These are phyloP conservation scores for Meganola albula DNA, from an alignment of 2,888 invertebrate genomes.

Conservation along the genomic window DNA sequence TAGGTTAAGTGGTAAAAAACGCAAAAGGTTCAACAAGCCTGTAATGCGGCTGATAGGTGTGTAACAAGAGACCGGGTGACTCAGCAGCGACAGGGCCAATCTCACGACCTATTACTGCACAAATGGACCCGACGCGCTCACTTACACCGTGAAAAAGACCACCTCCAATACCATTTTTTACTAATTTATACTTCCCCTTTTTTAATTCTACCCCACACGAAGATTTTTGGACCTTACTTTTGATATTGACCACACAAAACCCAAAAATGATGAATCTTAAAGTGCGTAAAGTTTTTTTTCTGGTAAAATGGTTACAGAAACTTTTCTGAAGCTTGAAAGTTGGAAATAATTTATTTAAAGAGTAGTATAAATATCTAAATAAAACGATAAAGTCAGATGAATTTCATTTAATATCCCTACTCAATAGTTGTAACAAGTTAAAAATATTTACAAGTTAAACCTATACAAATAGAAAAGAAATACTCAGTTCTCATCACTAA, in stretches of 20 bases:
- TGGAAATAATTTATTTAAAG: too few species aligned
- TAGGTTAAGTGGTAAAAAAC: conserved; percentile 21
- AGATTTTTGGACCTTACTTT: conserved; percentile 21
- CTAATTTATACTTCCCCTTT: conserved; percentile 40
- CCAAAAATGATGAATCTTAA: not conserved
- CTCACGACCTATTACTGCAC: conserved; percentile 67
- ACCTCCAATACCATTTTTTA: conserved; percentile 60
- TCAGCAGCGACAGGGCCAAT: conserved; percentile 59
- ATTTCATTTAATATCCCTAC: conserved; percentile 56
- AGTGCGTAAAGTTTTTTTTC: not conserved
- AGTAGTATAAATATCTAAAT: too few species aligned
- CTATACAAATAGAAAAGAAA: conserved; percentile 48
- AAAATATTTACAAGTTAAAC: conserved; percentile 64
- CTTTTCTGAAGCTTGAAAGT: too few species aligned
- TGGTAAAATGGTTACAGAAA: not conserved
- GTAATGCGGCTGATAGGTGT: conserved; percentile 29
- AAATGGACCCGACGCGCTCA: conserved; percentile 55
- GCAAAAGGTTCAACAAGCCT: conserved; percentile 31
- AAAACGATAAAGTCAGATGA: conserved; percentile 31
- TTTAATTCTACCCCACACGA: conserved; percentile 59
- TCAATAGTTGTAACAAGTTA: conserved; percentile 53
- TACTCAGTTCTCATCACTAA: conserved; percentile 44
- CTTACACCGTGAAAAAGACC: conserved; percentile 72
- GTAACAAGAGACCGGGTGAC: conserved; percentile 53
- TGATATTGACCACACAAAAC: not conserved